Evolutionary conservation across 2,797 vertebrate species (phyloP).

Genomic region (Hapalemur alaotrensis): DNA sequence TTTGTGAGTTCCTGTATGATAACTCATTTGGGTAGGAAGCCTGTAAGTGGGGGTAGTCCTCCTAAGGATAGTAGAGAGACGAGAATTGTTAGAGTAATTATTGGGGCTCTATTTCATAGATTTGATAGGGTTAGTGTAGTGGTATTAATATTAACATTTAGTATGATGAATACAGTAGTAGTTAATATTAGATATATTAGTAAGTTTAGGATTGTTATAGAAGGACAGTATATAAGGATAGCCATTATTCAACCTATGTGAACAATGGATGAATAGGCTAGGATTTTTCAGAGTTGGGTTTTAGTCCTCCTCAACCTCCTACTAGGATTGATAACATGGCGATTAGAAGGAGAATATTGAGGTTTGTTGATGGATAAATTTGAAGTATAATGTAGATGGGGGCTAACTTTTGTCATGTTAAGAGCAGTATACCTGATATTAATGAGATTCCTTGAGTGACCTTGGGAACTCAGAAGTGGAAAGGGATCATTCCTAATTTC

Average conservation of each 20-base stretch:
- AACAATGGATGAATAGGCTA: too few relatives aligned
- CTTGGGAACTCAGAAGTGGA: too few relatives aligned
- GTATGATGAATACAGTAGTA: fast-evolving
- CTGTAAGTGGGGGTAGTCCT: not conserved
- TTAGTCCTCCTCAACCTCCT: too few relatives aligned
- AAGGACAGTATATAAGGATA: fast-evolving
- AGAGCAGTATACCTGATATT: fast-evolving
- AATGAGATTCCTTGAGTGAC: too few relatives aligned
- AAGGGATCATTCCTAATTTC: slow-evolving; percentile 69
- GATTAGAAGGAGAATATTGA: fast-evolving
- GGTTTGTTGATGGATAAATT: not conserved
- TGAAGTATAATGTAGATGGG: slow-evolving; percentile 16
- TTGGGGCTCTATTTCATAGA: too few relatives aligned
- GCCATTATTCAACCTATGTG: not conserved
- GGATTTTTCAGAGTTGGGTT: too few relatives aligned
- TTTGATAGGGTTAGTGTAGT: not conserved
- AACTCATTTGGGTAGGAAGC: slow-evolving; percentile 75
- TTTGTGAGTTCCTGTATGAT: slow-evolving; percentile 57
- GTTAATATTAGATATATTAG: slow-evolving; percentile 30
- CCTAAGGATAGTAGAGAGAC: fast-evolving
- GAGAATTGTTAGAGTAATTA: fast-evolving
- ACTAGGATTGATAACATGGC: not conserved
- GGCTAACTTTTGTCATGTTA: not conserved
- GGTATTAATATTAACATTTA: fast-evolving
- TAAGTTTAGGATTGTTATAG: not conserved